phyloP scores from a whole-genome alignment of 2,797 vertebrate species.

The Etheostoma nigrum region DNA sequence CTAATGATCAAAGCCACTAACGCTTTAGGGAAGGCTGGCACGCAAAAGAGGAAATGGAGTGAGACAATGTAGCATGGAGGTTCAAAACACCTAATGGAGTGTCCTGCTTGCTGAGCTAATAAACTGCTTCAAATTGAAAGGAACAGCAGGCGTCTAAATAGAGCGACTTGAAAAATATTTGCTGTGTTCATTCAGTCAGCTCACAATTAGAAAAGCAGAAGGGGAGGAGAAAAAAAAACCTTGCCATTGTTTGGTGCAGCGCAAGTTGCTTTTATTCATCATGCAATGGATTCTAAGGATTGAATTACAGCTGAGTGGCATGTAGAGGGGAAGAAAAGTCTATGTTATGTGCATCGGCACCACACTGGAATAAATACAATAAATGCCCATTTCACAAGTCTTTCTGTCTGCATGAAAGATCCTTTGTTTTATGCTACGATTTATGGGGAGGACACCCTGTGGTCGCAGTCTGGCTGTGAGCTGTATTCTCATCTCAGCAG shows the following conservation, averaged over 20 bases:
- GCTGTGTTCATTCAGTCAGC: conserved; percentile 71
- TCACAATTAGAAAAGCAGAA: conserved; percentile 63
- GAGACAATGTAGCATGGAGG: conserved; percentile 73
- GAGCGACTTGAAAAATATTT: conserved; percentile 80
- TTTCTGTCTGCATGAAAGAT: conserved; percentile 41
- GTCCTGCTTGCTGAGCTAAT: conserved; percentile 80
- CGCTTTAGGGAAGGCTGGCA: conserved; percentile 70
- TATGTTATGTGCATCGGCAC: conserved; percentile 47
- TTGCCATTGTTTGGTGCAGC: conserved; percentile 55
- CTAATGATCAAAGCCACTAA: conserved; percentile 75
- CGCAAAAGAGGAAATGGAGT: conserved; percentile 79
- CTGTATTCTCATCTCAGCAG: conserved; percentile 34
- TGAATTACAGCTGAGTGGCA: conserved; percentile 65
- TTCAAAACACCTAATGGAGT: conserved; percentile 84
- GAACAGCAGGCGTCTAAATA: conserved; percentile 83
- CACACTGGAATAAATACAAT: conserved; percentile 45
- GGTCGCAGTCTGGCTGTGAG: conserved; percentile 48
- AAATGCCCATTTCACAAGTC: conserved; percentile 18
- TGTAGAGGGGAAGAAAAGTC: conserved; percentile 46
- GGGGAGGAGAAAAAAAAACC: background rate
- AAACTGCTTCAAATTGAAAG: conserved; percentile 84
- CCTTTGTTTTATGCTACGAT: conserved; percentile 39
- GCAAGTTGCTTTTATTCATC: conserved; percentile 63
- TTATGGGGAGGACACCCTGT: conserved; percentile 38
- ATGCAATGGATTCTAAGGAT: conserved; percentile 67